phyloP scores from a whole-genome alignment of 2,113 vertebrate species.

The Empidonax traillii region DNA sequence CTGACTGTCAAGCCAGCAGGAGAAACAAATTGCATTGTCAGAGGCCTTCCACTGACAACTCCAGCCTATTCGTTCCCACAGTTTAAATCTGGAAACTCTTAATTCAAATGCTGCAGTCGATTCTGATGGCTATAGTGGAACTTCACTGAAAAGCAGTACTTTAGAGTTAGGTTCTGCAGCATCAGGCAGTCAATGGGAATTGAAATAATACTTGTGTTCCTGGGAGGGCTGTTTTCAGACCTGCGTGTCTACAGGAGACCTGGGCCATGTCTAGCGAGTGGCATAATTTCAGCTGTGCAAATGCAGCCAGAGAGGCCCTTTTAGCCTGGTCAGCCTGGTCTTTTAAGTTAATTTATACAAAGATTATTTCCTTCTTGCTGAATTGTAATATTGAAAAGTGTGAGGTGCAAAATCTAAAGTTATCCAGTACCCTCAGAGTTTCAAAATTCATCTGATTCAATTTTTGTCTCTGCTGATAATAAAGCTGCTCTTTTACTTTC shows the following conservation, averaged over 20 bases:
- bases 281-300: neutral
- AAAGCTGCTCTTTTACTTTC: neutral
- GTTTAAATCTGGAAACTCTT: slow-evolving; percentile 33
- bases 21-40: slow-evolving; percentile 34
- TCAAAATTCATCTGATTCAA: neutral
- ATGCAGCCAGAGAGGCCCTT: neutral
- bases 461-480: neutral
- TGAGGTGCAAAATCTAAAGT: neutral
- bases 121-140: neutral
- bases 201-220: accelerated
- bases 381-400: neutral
- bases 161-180: neutral
- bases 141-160: neutral
- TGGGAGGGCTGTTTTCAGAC: neutral
- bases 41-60: slow-evolving; percentile 16
- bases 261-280: accelerated
- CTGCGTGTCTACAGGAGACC: accelerated
- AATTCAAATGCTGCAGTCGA: neutral
- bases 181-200: neutral
- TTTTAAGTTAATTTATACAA: neutral
- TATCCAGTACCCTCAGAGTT: neutral
- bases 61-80: neutral
- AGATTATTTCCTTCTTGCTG: neutral
- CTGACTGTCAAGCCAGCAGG: neutral
- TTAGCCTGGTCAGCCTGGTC: neutral